phyloP scores from a whole-genome alignment of 2,888 invertebrate species.

The Neria commutata region DNA sequence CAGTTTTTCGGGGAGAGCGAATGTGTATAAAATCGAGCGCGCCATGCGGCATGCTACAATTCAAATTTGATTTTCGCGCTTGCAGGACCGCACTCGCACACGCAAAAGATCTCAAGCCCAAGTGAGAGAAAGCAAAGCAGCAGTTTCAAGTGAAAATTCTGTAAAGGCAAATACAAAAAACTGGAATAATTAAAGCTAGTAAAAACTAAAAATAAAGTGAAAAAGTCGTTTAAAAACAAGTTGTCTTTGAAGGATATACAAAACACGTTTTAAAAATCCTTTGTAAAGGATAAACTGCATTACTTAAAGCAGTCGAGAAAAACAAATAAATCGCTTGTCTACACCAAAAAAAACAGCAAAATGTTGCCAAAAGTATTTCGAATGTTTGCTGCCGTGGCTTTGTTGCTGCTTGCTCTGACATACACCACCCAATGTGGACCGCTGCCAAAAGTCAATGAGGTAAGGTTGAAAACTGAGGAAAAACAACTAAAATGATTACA shows the following conservation, averaged over 20 bases:
- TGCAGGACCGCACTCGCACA: conserved; percentile 29
- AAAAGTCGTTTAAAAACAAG: conserved; percentile 24
- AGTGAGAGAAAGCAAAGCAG: conserved; percentile 12
- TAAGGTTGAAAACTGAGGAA: conserved; percentile 42
- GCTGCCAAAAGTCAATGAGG: conserved; percentile 58
- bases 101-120: conserved; percentile 2
- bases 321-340: conserved; percentile 1
- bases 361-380: conserved; percentile 44
- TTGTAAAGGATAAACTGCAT: too few species aligned
- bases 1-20: neutral
- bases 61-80: conserved; percentile 33
- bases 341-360: conserved; percentile 19
- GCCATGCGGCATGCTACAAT: conserved; percentile 37
- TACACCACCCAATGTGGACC: conserved; percentile 51
- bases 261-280: too few species aligned
- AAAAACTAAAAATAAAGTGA: conserved; percentile 10
- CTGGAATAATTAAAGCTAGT: conserved; percentile 31
- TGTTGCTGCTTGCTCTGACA: conserved; percentile 40
- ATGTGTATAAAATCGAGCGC: conserved; percentile 45
- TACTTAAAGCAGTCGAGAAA: too few species aligned
- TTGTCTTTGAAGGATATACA: too few species aligned
- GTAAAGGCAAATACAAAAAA: neutral
- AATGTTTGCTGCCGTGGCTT: conserved; percentile 38
- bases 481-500: too few species aligned
- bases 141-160: neutral